Evolutionary conservation across 1,140 invertebrate species (phyloP), one percentile per base, ranked within the genome.

Genomic region (Drosophila funebris): DNA sequence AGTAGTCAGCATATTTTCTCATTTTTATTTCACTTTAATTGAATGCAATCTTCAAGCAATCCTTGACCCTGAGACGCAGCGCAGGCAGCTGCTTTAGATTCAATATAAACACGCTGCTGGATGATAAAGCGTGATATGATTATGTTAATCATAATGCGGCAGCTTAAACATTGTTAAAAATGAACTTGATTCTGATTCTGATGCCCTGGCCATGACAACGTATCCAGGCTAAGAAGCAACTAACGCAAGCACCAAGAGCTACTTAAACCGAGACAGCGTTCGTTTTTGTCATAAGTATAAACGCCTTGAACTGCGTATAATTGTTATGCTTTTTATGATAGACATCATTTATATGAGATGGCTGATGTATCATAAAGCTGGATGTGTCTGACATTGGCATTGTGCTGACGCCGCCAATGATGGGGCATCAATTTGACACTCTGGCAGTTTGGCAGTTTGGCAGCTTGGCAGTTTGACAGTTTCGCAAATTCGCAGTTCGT

Each of bases 61-160:
- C 41, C 52, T 54, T 63, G 68, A 71, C 68, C 60, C 56, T 46
- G 18, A 11, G 36, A 5, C 5, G 18, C 13, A 6, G 8, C 9
- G 9, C 4, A 0, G 22, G 13, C n/a, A 39, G 48, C 18, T 43
- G 48, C 7, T 48, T 8, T 37, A 53, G 37, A 37, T 11, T 54
- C 22, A 63, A 54, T n/a, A 31, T 27, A 56, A 71, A 63, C 52
- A 14, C 48, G 69, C 64, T 64, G 6, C 6, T 8, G 16, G 53
- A 29, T 61, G 58, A 31, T 44, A 8, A 9, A 8, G 9, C n/a
- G 54, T 60, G 14, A 58, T 53, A 37, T 37, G 70, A 73, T 73
- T 73, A 73, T 73, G 71, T 16, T 69, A 73, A 68, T 73, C n/a
- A 46, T 29, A 39, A 24, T n/a, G 31, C 22, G 22, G 20, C 18